Base-by-base conservation (phyloP, 2,888 invertebrate genomes). In the Patella pellucida region DNA sequence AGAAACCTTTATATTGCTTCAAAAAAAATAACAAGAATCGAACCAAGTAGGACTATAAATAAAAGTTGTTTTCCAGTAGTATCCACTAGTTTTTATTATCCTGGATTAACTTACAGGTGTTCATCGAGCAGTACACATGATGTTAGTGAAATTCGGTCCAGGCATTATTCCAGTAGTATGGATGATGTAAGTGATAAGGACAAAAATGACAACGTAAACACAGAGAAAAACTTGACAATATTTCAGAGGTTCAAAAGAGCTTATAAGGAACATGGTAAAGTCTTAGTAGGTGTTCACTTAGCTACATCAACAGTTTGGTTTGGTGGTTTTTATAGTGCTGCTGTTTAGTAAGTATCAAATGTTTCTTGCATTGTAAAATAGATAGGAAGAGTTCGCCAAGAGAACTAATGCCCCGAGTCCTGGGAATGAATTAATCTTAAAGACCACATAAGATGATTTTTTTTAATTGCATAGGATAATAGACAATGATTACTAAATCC, bases 211-310 rank as follows among this genome's bases (percentile, higher is more conserved):
- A 74, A 70, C 19, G 73, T 73, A 91, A 83, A 93, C 19, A 50
- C 72, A 67, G 84, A 79, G 62, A 52, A 83, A 68, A 77, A 95
- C 89, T 88, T 92, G 83, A 93, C 94, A 1, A 89, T 97, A 3
- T 94, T 96, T 87, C 94, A 95, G 85, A 94, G 94, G 87, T 97
- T 98, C 91, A 97, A 97, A 91, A 93, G 95, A 87, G 96, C 98
- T 95, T 96, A 96, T 89, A 95, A 95, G 90, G 95, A 97, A 89
- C 98, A 99, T 92, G 99, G 99, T 96, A 97, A 99, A 92, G 95
- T 99, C 74, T 92, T 98, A 76, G 92, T 99, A 76, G 98, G 97
- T 5, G 98, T 99, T 3, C 99, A 99, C 92, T 88, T 95, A 71
- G 93, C 94, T 23, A 97, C 97, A 14, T 99, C 98, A 2, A 92